These are phyloP conservation scores for Lottia scabra DNA, from an alignment of 2,888 invertebrate species.

Conservation along the genomic window DNA sequence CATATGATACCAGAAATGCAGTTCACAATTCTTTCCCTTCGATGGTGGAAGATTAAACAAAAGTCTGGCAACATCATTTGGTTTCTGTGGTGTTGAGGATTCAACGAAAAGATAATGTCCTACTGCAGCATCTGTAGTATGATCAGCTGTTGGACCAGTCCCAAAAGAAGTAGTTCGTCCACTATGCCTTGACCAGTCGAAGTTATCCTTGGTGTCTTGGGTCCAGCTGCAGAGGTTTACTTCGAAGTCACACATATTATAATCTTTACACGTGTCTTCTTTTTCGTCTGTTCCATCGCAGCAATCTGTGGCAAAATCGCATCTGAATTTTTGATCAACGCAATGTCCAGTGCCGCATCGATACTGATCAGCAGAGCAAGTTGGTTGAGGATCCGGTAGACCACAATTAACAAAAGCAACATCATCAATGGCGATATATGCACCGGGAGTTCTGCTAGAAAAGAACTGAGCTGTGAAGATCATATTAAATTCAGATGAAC, in stretches of 20 bases:
- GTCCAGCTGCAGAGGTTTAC: constrained; percentile 58
- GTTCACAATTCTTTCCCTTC: constrained; percentile 39
- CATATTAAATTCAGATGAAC: constrained; percentile 53
- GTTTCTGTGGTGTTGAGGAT: constrained; percentile 38
- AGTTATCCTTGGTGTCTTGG: constrained; percentile 42
- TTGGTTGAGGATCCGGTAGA: constrained; percentile 39
- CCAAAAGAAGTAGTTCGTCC: constrained; percentile 36
- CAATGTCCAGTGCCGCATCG: constrained; percentile 52
- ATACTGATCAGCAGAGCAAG: constrained; percentile 39
- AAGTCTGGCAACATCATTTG: constrained; percentile 43
- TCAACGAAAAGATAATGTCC: constrained; percentile 57
- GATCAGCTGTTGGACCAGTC: constrained; percentile 57
- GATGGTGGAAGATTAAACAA: constrained; percentile 40
- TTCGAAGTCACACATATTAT: constrained; percentile 57
- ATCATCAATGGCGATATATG: constrained; percentile 56
- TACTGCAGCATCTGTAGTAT: constrained; percentile 45
- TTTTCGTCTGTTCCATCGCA: constrained; percentile 53
- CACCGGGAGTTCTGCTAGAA: constrained; percentile 26
- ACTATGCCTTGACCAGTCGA: constrained; percentile 54
- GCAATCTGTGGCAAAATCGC: constrained; percentile 54
- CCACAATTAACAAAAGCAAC: constrained; percentile 55
- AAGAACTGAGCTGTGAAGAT: constrained; percentile 40
- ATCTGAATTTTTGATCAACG: constrained; percentile 43
- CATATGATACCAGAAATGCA: constrained; percentile 64
- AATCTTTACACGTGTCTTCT: constrained; percentile 36